Evolutionary conservation across 2,113 vertebrate species (phyloP).

Genomic region (Etheostoma spectabile): DNA sequence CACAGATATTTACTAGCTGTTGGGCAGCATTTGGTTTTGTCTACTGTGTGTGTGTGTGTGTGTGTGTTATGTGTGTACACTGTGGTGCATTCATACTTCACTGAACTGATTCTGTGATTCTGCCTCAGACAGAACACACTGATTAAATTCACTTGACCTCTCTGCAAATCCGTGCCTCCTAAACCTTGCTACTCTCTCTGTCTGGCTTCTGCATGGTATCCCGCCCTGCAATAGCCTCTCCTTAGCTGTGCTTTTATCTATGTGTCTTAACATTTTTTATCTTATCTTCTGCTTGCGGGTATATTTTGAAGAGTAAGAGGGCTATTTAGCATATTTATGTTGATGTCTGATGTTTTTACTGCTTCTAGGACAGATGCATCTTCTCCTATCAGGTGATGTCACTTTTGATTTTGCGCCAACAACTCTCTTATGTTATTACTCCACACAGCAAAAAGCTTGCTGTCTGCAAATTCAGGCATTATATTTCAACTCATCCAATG

Average conservation of each 20-base stretch:
- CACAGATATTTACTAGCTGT: slow-evolving; percentile 21
- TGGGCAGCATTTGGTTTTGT: slow-evolving; percentile 13
- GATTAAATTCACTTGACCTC: slow-evolving; percentile 64
- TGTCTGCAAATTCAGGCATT: slow-evolving; percentile 57
- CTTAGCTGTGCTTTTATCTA: slow-evolving; percentile 35
- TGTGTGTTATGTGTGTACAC: not conserved
- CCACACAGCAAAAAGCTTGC: slow-evolving; percentile 40
- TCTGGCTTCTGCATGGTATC: slow-evolving; percentile 1
- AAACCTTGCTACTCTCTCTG: slow-evolving; percentile 11
- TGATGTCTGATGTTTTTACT: slow-evolving; percentile 28
- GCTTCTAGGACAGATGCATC: slow-evolving; percentile 29
- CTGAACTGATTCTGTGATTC: slow-evolving; percentile 32
- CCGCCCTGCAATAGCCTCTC: slow-evolving; percentile 17
- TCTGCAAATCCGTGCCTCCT: slow-evolving; percentile 11
- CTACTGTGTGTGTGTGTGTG: slow-evolving; percentile 6
- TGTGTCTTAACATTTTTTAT: slow-evolving; percentile 36
- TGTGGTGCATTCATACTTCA: slow-evolving; percentile 42
- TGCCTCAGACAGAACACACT: slow-evolving; percentile 30
- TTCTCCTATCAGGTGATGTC: slow-evolving; percentile 66
- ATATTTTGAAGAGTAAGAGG: slow-evolving; percentile 17
- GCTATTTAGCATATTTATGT: slow-evolving; percentile 33
- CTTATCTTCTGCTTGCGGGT: not conserved
- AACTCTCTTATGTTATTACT: slow-evolving; percentile 77
- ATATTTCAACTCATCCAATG: slow-evolving; percentile 44
- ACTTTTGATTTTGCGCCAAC: slow-evolving; percentile 76